Percentiles rank a stretch among this genome's conserved stretches.
Evolutionary conservation across 2,888 invertebrate genomes (phyloP).

Genomic region (Sympetrum striolatum): DNA sequence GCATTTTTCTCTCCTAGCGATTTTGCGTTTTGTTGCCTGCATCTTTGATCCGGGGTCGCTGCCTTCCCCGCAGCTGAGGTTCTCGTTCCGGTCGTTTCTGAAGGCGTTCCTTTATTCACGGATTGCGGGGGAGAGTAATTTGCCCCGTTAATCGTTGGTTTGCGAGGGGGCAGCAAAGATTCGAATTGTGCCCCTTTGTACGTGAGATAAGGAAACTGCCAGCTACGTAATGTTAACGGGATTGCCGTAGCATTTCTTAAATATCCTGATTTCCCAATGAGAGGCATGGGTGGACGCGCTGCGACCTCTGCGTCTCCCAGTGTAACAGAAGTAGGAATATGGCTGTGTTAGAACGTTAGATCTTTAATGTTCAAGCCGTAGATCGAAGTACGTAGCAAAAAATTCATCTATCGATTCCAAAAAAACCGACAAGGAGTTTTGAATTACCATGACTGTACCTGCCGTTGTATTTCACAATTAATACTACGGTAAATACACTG

Average conservation of each 20-base stretch:
- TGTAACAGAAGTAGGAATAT: too few species aligned
- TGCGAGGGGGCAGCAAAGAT: not conserved
- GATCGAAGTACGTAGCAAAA: too few species aligned
- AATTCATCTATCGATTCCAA: too few species aligned
- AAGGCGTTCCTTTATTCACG: not conserved
- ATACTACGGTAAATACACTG: too few species aligned
- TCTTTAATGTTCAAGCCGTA: too few species aligned
- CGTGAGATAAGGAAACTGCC: not conserved
- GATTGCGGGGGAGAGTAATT: not conserved
- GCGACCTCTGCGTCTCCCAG: not conserved
- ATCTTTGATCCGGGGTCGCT: not conserved
- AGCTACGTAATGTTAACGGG: not conserved
- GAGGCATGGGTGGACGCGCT: too few species aligned
- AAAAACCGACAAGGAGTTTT: too few species aligned
- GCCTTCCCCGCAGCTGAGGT: not conserved
- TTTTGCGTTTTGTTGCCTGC: not conserved
- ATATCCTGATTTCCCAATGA: not conserved
- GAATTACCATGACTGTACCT: too few species aligned
- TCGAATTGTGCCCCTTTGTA: not conserved
- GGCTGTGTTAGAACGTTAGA: too few species aligned
- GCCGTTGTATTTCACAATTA: too few species aligned
- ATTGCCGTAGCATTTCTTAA: not conserved
- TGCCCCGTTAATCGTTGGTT: not conserved
- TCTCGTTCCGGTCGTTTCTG: not conserved
- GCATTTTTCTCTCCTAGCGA: not conserved